phyloP scores from a whole-genome alignment of 2,888 invertebrate species.

The Meliscaeva auricollis region DNA sequence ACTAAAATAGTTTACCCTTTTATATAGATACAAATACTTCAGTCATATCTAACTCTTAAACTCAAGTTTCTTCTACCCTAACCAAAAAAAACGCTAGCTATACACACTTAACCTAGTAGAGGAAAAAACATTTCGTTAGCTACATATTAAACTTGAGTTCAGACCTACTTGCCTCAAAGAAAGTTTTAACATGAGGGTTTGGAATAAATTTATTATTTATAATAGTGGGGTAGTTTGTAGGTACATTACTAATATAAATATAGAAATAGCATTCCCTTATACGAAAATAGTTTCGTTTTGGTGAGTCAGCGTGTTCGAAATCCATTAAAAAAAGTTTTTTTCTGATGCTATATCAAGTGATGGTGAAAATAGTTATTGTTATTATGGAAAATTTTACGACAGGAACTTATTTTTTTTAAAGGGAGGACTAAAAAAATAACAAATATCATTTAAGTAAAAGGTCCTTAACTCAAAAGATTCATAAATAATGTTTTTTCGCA shows the following conservation, averaged over 20 bases:
- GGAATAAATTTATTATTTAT: slow-evolving; percentile 25
- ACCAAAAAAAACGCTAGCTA: background rate
- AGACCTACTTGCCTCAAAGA: slow-evolving; percentile 4
- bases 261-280: background rate
- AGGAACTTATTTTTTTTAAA: background rate
- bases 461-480: too few relatives aligned
- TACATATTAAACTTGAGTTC: background rate
- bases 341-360: background rate
- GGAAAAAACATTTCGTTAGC: background rate
- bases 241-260: background rate
- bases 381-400: slow-evolving; percentile 10
- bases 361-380: slow-evolving; percentile 18
- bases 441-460: background rate
- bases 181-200: slow-evolving; percentile 10
- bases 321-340: slow-evolving; percentile 18
- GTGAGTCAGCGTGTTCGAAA: slow-evolving; percentile 21
- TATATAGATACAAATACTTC: background rate
- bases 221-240: background rate
- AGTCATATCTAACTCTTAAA: background rate
- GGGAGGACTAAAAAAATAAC: background rate
- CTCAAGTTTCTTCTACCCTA: background rate
- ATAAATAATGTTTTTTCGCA: too few relatives aligned
- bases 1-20: slow-evolving; percentile 15
- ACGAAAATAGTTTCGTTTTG: background rate
- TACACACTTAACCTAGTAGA: slow-evolving; percentile 12